A percentile compares a stretch with the other conserved stretches of the same genome.
Evolutionary conservation across 2,797 vertebrate genomes (phyloP).

Genomic region (Rallus crepitans): DNA sequence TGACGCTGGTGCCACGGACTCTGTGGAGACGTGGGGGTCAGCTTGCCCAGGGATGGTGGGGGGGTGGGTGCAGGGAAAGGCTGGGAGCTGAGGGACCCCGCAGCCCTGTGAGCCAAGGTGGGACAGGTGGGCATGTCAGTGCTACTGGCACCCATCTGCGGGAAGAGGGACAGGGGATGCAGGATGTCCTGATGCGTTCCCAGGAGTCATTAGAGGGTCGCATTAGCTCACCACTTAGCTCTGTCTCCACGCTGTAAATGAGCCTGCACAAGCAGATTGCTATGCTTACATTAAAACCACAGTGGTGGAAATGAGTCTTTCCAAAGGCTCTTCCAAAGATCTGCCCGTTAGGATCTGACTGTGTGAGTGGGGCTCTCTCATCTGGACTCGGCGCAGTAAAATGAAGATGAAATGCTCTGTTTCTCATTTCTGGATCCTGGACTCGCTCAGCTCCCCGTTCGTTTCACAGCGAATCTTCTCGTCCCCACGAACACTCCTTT

Average conservation of each 20-base stretch:
- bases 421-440: constrained; percentile 38
- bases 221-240: constrained; percentile 24
- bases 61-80: not conserved
- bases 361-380: not conserved
- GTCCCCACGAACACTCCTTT: not conserved
- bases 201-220: not conserved
- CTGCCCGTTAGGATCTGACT: not conserved
- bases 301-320: constrained; percentile 25
- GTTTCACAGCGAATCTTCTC: not conserved
- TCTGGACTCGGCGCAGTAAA: not conserved
- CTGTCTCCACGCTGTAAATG: not conserved
- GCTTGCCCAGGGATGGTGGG: fast-evolving
- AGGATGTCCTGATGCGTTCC: not conserved
- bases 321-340: constrained; percentile 25
- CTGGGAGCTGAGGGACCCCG: not conserved
- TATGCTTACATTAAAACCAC: not conserved
- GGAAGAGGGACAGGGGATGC: fast-evolving
- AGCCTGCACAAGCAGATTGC: constrained; percentile 41
- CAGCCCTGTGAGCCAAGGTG: not conserved
- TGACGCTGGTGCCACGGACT: fast-evolving
- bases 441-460: not conserved
- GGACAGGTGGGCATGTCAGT: not conserved
- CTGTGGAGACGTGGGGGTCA: fast-evolving
- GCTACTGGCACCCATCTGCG: fast-evolving
- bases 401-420: not conserved